phyloP scores from a whole-genome alignment of 1,140 invertebrate genomes.

The Lucilia sericata region DNA sequence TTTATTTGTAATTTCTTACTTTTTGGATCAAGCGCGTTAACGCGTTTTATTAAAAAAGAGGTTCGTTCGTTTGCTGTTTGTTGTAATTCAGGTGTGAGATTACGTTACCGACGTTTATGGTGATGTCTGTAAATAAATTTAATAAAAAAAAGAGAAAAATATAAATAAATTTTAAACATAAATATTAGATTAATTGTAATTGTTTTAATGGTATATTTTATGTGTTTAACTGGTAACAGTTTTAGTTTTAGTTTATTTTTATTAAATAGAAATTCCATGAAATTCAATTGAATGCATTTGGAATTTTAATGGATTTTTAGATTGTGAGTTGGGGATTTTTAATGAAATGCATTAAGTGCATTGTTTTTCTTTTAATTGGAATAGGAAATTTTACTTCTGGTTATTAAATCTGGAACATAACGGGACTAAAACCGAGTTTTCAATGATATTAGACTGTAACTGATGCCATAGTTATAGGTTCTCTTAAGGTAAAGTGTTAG shows the following conservation, averaged over 20 bases:
- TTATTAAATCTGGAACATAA: no score
- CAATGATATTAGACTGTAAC: no score
- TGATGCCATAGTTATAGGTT: no score
- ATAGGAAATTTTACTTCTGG: no score
- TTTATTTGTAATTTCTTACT: not conserved
- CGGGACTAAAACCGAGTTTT: no score
- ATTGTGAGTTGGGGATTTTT: not conserved
- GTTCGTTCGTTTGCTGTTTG: not conserved
- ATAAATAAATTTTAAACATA: not conserved
- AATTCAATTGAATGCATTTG: not conserved
- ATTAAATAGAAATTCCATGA: not conserved
- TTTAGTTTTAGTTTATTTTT: not conserved
- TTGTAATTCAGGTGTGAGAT: not conserved
- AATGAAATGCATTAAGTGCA: no score
- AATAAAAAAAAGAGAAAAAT: not conserved
- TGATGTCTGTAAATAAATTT: not conserved
- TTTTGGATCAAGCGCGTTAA: not conserved
- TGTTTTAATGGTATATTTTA: not conserved
- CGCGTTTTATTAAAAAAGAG: no score
- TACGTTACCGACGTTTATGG: slow-evolving; percentile 4
- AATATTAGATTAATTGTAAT: not conserved
- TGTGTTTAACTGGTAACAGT: not conserved
- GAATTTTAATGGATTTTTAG: not conserved
- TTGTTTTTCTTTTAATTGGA: no score
- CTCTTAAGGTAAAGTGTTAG: no score